Base-by-base conservation (phyloP, 2,797 vertebrate genomes). In the Hyperoplus lanceolatus region DNA sequence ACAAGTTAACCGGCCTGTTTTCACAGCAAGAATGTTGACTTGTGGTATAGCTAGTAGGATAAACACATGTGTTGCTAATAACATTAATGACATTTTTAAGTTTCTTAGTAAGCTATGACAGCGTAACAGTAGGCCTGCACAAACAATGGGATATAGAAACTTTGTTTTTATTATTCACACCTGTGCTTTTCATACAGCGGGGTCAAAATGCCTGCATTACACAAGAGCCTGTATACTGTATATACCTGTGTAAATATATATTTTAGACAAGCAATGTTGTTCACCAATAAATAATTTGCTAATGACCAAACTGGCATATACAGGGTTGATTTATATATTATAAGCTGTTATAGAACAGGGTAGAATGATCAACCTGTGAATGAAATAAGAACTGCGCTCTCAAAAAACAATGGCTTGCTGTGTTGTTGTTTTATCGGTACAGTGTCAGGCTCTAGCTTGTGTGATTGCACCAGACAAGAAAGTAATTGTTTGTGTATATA, bases 281-380 rank as follows among this genome's bases (percentile, higher is more conserved):
- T 45, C 0, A 61, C 3, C 4, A 5, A 15, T 51, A 5, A 51
- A 50, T 55, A 46, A 6, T 43, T n/a, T 51, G 16, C 5, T 16
- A 10, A 64, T 29, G 58, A 53, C 11, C 39, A 57, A 59, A 39
- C 6, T 36, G 39, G 29, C n/a, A 70, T 42, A 51, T 41, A 53
- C 3, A 2, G 4, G 7, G 6, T 36, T 79, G 1, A 61, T 39
- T 53, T 9, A 42, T 43, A 50, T 63, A 59, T 14, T 10, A 53
- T 45, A 5, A 45, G 29, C 29, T 38, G 45, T 12, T 10, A 51
- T 65, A 46, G 6, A 8, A 45, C 16, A 15, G 4, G 11, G 9
- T 16, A 7, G 53, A 66, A 36, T 67, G 56, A 59, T 69, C 12
- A 59, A 42, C 18, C 42, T 14, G 9, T 42, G 50, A 43, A 79